phyloP scores from a whole-genome alignment of 2,113 vertebrate species.

The Saguinus midas region DNA sequence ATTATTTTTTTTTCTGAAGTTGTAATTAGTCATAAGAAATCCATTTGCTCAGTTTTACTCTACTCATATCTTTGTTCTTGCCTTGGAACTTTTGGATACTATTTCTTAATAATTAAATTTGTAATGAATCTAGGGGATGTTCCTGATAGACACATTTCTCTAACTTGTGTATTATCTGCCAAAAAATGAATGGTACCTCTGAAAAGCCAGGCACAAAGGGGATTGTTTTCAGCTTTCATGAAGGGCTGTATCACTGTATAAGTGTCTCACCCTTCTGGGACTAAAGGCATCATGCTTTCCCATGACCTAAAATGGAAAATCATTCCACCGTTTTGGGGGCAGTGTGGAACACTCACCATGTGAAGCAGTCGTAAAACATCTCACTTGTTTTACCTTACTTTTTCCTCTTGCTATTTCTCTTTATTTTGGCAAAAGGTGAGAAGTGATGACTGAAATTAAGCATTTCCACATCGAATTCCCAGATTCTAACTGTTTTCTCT shows the following conservation, averaged over 20 bases:
- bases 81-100: not conserved
- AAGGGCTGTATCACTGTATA: not conserved
- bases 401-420: not conserved
- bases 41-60: not conserved
- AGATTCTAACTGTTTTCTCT: slow-evolving; percentile 31
- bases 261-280: not conserved
- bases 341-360: not conserved
- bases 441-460: slow-evolving; percentile 51
- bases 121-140: not conserved
- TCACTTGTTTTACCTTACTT: slow-evolving; percentile 8
- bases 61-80: not conserved
- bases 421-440: slow-evolving; percentile 19
- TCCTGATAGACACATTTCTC: not conserved
- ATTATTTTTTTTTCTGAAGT: not conserved
- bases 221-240: not conserved
- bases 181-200: not conserved
- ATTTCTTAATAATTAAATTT: not conserved
- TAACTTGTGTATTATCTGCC: not conserved
- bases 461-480: slow-evolving; percentile 35
- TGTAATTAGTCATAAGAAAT: not conserved
- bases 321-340: not conserved
- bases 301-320: slow-evolving; percentile 11
- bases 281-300: slow-evolving; percentile 16
- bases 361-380: not conserved
- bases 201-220: not conserved